Evolutionary conservation across 2,113 vertebrate genomes (phyloP), one percentile per base, ranked within the genome.

Genomic region (Oceanodroma tethys): DNA sequence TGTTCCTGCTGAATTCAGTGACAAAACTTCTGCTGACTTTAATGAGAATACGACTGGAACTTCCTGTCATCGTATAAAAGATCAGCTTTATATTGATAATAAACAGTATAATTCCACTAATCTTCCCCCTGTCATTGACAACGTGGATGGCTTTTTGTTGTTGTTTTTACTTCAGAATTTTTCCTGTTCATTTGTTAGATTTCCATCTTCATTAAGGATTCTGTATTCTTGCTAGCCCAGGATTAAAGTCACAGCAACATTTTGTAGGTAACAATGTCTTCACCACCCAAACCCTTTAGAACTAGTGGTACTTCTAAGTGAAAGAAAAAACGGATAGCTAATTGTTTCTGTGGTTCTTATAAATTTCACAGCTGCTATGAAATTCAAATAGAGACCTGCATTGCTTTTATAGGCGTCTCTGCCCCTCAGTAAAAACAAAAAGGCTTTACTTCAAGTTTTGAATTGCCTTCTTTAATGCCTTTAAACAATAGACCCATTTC

Each of bases 351-450:
- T 89, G 80, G 72, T 93, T 92, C 96, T 96, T 94, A 93, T 50
- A 97, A 98, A 96, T 97, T 98, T 98, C 97, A 97, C 90, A 96
- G 59, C 72, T 97, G 81, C 94, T 96, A 73, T 98, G 97, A 98
- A 98, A 98, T 97, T 98, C 91, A 97, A 95, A 97, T 98, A 96
- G 96, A 98, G 94, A 91, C 97, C 96, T 95, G 93, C 97, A 96
- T 95, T 94, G 89, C 62, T 94, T 97, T 98, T 98, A 98, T 91
- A 85, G 93, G 93, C 63, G 94, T 96, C 93, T 98, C 91, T 98
- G 89, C 91, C 83, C 70, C 85, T 83, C 62, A 93, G 89, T 97
- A 97, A 98, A 98, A 95, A 47, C 43, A 85, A 63, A 88, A 90
- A 43, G 56, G 70, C 48, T 95, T 93, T 91, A 43, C 59, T 81